phyloP scores from a whole-genome alignment of 2,888 invertebrate species.

The Eudemis profundana region DNA sequence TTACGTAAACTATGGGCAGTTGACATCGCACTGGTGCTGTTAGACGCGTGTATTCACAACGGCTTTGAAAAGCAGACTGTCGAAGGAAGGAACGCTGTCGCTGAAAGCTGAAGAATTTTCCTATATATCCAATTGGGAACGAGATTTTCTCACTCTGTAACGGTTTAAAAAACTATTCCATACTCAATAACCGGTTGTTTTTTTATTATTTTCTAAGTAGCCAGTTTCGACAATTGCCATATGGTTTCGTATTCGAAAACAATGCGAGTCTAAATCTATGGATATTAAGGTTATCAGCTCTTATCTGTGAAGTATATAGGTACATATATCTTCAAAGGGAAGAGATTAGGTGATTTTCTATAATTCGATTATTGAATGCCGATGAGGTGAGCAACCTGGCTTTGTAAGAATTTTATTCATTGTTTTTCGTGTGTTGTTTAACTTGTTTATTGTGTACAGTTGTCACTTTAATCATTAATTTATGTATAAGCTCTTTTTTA shows the following conservation, averaged over 20 bases:
- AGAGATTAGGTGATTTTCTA: slow-evolving; percentile 22
- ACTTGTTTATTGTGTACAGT: too few species aligned
- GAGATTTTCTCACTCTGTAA: not conserved
- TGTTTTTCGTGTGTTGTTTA: not conserved
- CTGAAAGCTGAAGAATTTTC: slow-evolving; percentile 36
- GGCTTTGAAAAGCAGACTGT: slow-evolving; percentile 15
- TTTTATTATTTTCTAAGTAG: not conserved
- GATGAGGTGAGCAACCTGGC: slow-evolving; percentile 9
- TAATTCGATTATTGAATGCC: slow-evolving; percentile 15
- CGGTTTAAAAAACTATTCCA: slow-evolving; percentile 4
- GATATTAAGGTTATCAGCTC: not conserved
- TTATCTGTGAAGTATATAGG: slow-evolving; percentile 15
- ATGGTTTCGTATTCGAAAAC: not conserved
- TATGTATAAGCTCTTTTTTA: too few species aligned
- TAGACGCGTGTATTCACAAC: slow-evolving; percentile 14
- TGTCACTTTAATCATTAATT: too few species aligned
- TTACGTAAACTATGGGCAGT: slow-evolving; percentile 10
- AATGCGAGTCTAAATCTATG: not conserved
- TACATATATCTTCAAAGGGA: slow-evolving; percentile 9
- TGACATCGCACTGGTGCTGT: slow-evolving; percentile 12
- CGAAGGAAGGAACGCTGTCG: slow-evolving; percentile 8
- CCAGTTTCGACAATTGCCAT: too few species aligned
- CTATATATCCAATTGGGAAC: not conserved
- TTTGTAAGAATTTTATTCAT: not conserved
- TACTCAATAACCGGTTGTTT: not conserved